These are phyloP conservation scores for Polyommatus iphigenia DNA, from an alignment of 2,888 invertebrate genomes.

Conservation along the genomic window DNA sequence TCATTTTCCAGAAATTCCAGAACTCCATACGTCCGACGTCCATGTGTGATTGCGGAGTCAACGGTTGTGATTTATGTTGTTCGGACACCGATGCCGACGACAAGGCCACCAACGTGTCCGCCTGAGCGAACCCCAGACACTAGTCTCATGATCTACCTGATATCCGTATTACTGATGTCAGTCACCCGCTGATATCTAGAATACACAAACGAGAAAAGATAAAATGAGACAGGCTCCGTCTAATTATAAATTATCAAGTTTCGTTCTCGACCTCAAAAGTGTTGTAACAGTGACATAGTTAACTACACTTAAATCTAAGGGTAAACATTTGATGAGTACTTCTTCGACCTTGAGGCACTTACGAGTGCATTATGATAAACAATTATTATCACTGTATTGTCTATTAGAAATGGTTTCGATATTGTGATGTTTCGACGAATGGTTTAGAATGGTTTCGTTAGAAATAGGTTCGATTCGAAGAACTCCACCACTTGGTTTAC, in stretches of 20 bases:
- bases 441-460: too few relatives aligned
- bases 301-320: slow-evolving; percentile 48
- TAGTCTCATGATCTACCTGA: slow-evolving; percentile 32
- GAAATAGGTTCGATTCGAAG: too few relatives aligned
- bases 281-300: slow-evolving; percentile 48
- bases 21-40: slow-evolving; percentile 86
- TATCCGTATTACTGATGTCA: slow-evolving; percentile 39
- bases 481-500: background rate
- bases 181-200: slow-evolving; percentile 53
- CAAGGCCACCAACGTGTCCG: slow-evolving; percentile 60
- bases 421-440: too few relatives aligned
- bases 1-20: slow-evolving; percentile 84
- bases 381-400: slow-evolving; percentile 15
- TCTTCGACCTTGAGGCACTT: slow-evolving; percentile 43
- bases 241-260: slow-evolving; percentile 59
- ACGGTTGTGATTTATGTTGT: slow-evolving; percentile 85
- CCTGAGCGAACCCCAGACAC: slow-evolving; percentile 30
- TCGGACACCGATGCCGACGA: slow-evolving; percentile 73
- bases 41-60: slow-evolving; percentile 88
- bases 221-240: slow-evolving; percentile 55
- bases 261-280: slow-evolving; percentile 61
- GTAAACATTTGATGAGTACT: slow-evolving; percentile 41
- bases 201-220: slow-evolving; percentile 59
- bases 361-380: slow-evolving; percentile 39
- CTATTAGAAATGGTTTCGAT: background rate